Percentiles rank a stretch among this genome's conserved stretches.
Conservation (phyloP, 2,888 invertebrate species). For the Diarsia rubi region DNA sequence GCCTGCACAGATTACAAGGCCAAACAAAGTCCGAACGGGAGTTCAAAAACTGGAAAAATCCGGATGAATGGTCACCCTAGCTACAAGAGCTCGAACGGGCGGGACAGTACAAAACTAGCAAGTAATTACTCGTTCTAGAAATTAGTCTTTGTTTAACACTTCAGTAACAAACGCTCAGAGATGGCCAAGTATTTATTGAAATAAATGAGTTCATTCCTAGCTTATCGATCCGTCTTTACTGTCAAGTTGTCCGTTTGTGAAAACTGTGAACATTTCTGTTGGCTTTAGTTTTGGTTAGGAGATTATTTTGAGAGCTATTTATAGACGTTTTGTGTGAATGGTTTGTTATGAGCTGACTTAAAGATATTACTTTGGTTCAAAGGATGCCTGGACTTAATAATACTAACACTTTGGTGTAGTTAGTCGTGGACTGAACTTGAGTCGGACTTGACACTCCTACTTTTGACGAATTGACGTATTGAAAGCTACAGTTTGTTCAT, state of each 20-base stretch:
- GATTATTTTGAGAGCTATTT: not conserved
- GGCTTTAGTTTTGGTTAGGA: not conserved
- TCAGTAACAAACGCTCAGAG: constrained; percentile 34
- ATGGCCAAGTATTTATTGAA: constrained; percentile 55
- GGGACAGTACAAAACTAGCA: constrained; percentile 39
- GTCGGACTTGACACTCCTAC: no score
- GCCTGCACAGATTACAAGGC: not conserved
- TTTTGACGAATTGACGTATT: no score
- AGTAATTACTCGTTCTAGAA: constrained; percentile 56
- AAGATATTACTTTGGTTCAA: not conserved
- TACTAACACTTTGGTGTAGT: no score
- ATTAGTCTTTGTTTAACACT: constrained; percentile 60
- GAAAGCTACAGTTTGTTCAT: no score
- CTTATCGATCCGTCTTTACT: constrained; percentile 40
- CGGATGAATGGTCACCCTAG: constrained; percentile 5
- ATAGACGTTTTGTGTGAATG: constrained; percentile 5
- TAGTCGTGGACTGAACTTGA: no score
- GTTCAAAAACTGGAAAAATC: not conserved
- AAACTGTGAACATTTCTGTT: not conserved
- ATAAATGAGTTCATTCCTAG: constrained; percentile 54
- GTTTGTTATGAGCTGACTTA: not conserved
- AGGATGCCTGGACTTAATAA: not conserved
- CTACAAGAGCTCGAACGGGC: constrained; percentile 15
- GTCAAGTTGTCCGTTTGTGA: constrained; percentile 17
- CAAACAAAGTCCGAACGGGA: not conserved